Evolutionary conservation across 2,888 invertebrate species (phyloP), one percentile per base, ranked within the genome.

Genomic region (Lottia scabra): DNA sequence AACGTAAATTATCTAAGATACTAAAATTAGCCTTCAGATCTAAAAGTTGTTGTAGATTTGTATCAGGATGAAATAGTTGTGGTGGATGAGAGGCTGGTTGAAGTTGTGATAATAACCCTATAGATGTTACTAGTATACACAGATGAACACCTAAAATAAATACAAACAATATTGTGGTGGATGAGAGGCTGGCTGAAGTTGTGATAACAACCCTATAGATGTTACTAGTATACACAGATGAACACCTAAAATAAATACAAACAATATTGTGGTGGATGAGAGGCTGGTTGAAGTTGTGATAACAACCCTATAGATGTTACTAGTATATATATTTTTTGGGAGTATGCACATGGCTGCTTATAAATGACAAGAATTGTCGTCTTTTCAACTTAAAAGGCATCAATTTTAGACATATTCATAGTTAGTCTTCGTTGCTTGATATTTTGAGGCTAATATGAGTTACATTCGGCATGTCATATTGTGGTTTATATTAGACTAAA

Each of bases 1-100:
- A 87, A 64, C 78, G 75, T 19, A 87, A 75, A 6, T 78, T 78
- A 67, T 84, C 84, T 43, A 82, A 81, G 56, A 84, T 78, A 70
- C 84, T 85, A 72, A 86, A 83, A 75, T 84, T 87, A 19, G 85
- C 82, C 73, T 86, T 85, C 56, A 87, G 80, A 76, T 87, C 84
- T 43, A 87, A 76, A 45, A 87, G 72, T 71, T 75, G 78, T 75
- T 87, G 87, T 12, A 87, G 80, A 76, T 87, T 87, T 19, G 86
- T 85, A 71, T 84, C 79, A 5, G 80, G 76, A 44, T 78, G 70
- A 78, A 87, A 87, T 65, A 87, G 80, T 76, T 86, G 85, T 0
- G 87, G 87, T 8, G 87, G 87, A 72, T 85, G 84, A 10, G 83
- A 81, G 8, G 87, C 81, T 0, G 84, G 82, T 27, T 77, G 77